Conservation (phyloP, 2,888 invertebrate species). For the Meiosimyza platycephala region DNA sequence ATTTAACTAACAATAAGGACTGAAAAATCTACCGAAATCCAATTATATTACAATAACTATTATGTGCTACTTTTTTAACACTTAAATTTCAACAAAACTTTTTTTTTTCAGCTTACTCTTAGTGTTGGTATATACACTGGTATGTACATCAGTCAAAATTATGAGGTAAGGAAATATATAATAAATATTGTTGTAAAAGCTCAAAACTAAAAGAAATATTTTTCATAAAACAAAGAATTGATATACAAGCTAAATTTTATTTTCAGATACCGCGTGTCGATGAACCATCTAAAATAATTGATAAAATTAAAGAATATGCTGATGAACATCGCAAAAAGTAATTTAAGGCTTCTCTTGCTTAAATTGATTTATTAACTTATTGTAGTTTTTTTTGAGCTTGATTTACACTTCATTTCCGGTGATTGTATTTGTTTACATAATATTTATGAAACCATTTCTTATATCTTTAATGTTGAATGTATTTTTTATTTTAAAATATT, state of each 20-base stretch:
- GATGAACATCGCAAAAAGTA: conserved; percentile 72
- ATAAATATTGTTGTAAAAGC: background rate
- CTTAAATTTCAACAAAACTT: too few species aligned
- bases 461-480: conserved; percentile 1
- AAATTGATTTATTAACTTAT: background rate
- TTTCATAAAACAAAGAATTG: background rate
- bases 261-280: conserved; percentile 86
- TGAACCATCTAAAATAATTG: conserved; percentile 79
- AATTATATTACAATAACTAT: too few species aligned
- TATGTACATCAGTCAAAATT: conserved; percentile 79
- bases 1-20: too few species aligned
- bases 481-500: background rate
- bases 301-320: conserved; percentile 74
- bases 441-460: background rate
- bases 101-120: conserved; percentile 72
- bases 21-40: too few species aligned
- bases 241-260: conserved; percentile 35
- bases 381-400: background rate
- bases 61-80: background rate
- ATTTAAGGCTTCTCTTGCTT: conserved; percentile 34
- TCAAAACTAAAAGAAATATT: background rate
- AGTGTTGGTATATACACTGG: conserved; percentile 78
- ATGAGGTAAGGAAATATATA: conserved; percentile 68
- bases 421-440: background rate
- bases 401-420: conserved; percentile 6